Evolutionary conservation across 2,888 invertebrate species (phyloP), one percentile per base, ranked within the genome.

Genomic region (Bembecia ichneumoniformis): DNA sequence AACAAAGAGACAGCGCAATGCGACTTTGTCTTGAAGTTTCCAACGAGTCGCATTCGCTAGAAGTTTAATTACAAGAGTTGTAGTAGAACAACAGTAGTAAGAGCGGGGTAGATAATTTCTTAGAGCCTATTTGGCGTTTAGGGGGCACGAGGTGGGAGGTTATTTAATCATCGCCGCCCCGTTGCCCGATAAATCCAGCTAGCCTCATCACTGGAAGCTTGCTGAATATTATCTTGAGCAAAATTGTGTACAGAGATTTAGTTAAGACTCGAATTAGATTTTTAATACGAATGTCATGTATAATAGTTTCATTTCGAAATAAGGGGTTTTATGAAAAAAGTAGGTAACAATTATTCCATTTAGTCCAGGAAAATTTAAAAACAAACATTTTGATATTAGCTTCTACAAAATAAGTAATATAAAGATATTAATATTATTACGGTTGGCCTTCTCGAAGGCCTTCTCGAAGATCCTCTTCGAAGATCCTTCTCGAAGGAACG

Each of bases 21-120:
- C n/a, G 13, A 40, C 40, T 40, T 14, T 17, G 13, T 44, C 44
- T 44, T 44, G 17, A 44, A 44, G n/a, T 44, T 44, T 15, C 16
- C 44, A 44, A 44, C 44, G 44, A 44, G 17, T 44, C 44, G 51
- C 57, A 54, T 52, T 53, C 55, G 61, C 55, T 57, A 54, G 55
- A 66, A 70, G 64, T 76, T 82, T 81, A 82, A 83, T 80, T 77
- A 79, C 71, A 71, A 58, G 70, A 73, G 70, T 79, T 78, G 74
- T 74, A 73, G 72, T 71, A 63, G 67, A 61, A 67, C 57, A 35
- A 15, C 35, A 47, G 62, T 64, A 66, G 61, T 28, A 28, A 28
- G 28, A 28, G 28, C 1, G 62, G 66, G 63, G 58, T 61, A 74
- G 78, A 78, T 78, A 78, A 81, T 81, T 77, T 77, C 77, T 74